A percentile compares a stretch with the other conserved stretches of the same genome.
These are phyloP conservation scores for Pangasius djambal DNA, from an alignment of 2,797 vertebrate genomes.

Conservation along the genomic window DNA sequence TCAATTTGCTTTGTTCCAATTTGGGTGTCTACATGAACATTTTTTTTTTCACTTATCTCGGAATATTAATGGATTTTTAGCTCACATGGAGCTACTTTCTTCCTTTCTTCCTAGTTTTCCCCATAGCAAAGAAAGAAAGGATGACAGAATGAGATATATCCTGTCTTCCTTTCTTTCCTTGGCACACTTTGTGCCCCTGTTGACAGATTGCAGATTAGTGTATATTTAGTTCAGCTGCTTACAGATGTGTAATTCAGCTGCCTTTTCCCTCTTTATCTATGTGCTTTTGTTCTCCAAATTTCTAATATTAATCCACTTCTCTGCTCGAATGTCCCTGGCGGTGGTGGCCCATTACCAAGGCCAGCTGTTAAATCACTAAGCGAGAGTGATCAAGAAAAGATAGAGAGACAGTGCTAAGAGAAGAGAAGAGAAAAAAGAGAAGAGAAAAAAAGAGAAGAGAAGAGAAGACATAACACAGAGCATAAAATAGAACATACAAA, in stretches of 20 bases:
- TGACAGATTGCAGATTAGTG: not conserved
- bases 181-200: not conserved
- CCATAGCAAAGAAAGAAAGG: not conserved
- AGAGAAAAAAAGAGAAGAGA: slow-evolving; percentile 43
- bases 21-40: not conserved
- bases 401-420: slow-evolving; percentile 11
- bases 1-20: not conserved
- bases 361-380: slow-evolving; percentile 51
- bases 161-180: not conserved
- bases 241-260: slow-evolving; percentile 20
- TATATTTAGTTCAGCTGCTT: not conserved
- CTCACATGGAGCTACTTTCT: too few species aligned
- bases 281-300: not conserved
- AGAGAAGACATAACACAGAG: slow-evolving; percentile 41
- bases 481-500: slow-evolving; percentile 31
- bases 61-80: not conserved
- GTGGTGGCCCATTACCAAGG: slow-evolving; percentile 35
- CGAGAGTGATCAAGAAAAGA: not conserved
- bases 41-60: not conserved
- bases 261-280: not conserved
- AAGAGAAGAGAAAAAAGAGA: slow-evolving; percentile 29
- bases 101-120: not conserved
- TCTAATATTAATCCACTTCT: slow-evolving; percentile 19
- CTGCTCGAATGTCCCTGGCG: slow-evolving; percentile 5
- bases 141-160: not conserved